These are phyloP conservation scores for Armadillidium nasatum DNA, from an alignment of 1,140 invertebrate genomes.

Conservation along the genomic window DNA sequence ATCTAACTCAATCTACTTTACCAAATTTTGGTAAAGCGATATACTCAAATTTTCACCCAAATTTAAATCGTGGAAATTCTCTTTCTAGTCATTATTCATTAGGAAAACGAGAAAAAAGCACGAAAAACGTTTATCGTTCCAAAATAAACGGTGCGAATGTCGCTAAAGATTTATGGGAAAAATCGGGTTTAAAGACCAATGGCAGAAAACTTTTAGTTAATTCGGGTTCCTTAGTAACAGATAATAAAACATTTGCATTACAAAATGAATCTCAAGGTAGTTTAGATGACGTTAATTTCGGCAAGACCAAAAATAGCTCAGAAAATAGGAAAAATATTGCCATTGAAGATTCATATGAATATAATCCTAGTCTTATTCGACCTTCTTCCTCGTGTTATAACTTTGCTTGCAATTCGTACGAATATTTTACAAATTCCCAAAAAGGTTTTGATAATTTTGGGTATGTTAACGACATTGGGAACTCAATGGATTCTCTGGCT, in stretches of 20 bases:
- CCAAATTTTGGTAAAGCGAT: slow-evolving; percentile 27
- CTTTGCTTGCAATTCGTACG: slow-evolving; percentile 17
- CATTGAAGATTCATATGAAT: slow-evolving; percentile 6
- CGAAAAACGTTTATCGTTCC: neutral
- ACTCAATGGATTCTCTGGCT: slow-evolving; percentile 4
- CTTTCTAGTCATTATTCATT: neutral
- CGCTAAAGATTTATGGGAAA: slow-evolving; percentile 34
- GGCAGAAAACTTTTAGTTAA: slow-evolving; percentile 38
- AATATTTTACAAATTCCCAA: neutral
- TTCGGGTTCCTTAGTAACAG: neutral
- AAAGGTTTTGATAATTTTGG: slow-evolving; percentile 31
- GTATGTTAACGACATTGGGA: slow-evolving; percentile 29
- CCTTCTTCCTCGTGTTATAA: neutral
- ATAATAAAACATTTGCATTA: neutral
- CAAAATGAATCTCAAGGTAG: slow-evolving; percentile 13
- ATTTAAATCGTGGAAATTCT: slow-evolving; percentile 17
- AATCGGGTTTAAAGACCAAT: slow-evolving; percentile 37
- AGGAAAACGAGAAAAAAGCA: neutral
- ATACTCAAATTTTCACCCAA: slow-evolving; percentile 26
- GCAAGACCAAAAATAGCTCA: neutral
- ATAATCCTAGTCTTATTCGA: slow-evolving; percentile 1
- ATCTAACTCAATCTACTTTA: slow-evolving; percentile 17
- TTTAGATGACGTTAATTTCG: neutral
- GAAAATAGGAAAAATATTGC: slow-evolving; percentile 4
- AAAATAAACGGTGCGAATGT: slow-evolving; percentile 28